A percentile compares a stretch with the other conserved stretches of the same genome.
Conservation (phyloP, 2,888 invertebrate species). For the Sphecodes monilicornis region DNA sequence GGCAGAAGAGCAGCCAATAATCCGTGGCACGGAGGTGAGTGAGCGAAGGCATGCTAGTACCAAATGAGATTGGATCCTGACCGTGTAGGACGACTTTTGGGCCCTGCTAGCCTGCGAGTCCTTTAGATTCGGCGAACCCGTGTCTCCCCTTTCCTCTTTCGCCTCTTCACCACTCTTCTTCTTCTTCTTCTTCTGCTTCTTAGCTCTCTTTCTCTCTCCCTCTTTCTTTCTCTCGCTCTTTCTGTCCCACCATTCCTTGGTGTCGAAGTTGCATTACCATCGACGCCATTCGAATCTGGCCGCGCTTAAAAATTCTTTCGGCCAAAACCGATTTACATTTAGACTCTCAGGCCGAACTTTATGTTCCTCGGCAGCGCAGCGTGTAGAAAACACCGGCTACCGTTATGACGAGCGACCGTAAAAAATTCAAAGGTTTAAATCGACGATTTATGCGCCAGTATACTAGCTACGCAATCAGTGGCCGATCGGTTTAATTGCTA, state of each 20-base stretch:
- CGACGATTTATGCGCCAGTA: slow-evolving; percentile 56
- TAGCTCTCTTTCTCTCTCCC: neutral
- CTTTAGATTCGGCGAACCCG: slow-evolving; percentile 65
- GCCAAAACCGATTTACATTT: slow-evolving; percentile 59
- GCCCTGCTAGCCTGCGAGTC: slow-evolving; percentile 61
- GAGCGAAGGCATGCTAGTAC: slow-evolving; percentile 72
- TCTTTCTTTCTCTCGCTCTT: neutral
- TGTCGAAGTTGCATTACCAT: slow-evolving; percentile 71
- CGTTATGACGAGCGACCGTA: slow-evolving; percentile 59
- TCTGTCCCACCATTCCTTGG: slow-evolving; percentile 40
- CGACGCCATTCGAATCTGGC: slow-evolving; percentile 53
- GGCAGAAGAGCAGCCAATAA: slow-evolving; percentile 56
- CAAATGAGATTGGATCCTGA: slow-evolving; percentile 74
- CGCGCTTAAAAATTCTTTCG: slow-evolving; percentile 46
- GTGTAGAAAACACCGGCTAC: slow-evolving; percentile 57
- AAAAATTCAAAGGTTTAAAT: slow-evolving; percentile 54
- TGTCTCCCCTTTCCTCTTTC: slow-evolving; percentile 26
- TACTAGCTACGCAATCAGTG: slow-evolving; percentile 42
- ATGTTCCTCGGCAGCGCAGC: slow-evolving; percentile 27
- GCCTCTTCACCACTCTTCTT: neutral
- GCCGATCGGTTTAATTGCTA: slow-evolving; percentile 41
- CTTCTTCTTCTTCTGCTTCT: neutral
- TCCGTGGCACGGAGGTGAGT: slow-evolving; percentile 69
- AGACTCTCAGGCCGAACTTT: slow-evolving; percentile 48
- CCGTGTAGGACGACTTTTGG: slow-evolving; percentile 75